Conservation (phyloP, 2,888 invertebrate species). For the Cheilosia vernalis region DNA sequence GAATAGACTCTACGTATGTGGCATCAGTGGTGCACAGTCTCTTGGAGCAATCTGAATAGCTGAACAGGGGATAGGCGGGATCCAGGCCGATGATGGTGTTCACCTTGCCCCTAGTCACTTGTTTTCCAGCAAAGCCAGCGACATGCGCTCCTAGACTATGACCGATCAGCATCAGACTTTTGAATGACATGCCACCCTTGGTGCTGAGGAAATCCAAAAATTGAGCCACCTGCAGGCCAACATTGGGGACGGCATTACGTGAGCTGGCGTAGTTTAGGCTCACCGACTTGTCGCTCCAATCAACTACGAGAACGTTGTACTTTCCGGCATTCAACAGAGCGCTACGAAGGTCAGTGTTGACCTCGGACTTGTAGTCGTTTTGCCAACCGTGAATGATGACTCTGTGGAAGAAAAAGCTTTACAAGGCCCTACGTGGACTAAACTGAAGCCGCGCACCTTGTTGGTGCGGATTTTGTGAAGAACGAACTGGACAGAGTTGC, state of each 20-base stretch:
- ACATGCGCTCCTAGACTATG: conserved; percentile 86
- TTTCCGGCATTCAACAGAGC: conserved; percentile 85
- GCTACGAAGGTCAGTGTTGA: conserved; percentile 73
- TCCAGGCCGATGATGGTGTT: conserved; percentile 85
- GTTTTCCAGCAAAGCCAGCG: conserved; percentile 86
- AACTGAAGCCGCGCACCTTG: not conserved
- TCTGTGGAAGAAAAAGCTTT: conserved; percentile 29
- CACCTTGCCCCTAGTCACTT: conserved; percentile 84
- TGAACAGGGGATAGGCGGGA: conserved; percentile 81
- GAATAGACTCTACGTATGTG: conserved; percentile 80
- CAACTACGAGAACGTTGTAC: conserved; percentile 85
- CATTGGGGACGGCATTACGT: conserved; percentile 81
- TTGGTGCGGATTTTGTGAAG: conserved; percentile 50
- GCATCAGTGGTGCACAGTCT: conserved; percentile 80
- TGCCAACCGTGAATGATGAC: conserved; percentile 85
- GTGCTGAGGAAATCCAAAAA: conserved; percentile 83
- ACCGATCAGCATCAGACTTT: conserved; percentile 85
- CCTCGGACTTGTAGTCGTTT: conserved; percentile 83
- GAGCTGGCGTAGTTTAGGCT: conserved; percentile 85
- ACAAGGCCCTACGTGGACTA: not conserved
- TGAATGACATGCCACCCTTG: conserved; percentile 83
- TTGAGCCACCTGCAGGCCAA: conserved; percentile 78
- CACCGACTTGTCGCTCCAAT: conserved; percentile 83
- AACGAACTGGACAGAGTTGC: conserved; percentile 34
- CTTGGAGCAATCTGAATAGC: conserved; percentile 77